These are phyloP conservation scores for Pitta sordida DNA, from an alignment of 2,113 vertebrate genomes.

Conservation along the genomic window DNA sequence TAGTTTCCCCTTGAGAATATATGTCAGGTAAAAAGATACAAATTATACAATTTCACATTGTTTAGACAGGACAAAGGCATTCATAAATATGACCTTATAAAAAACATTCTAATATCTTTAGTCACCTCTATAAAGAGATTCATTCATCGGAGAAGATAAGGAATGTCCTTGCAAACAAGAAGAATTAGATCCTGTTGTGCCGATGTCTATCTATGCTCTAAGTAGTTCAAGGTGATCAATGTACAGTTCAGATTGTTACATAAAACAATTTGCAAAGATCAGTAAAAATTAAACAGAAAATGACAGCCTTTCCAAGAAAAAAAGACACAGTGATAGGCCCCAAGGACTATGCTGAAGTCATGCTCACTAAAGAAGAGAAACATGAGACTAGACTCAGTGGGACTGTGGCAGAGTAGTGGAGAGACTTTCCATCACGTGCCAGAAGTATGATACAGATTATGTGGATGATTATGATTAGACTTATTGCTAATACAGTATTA, in stretches of 20 bases:
- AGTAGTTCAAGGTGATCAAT: slow-evolving; percentile 43
- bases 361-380: neutral
- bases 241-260: neutral
- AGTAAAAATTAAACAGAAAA: slow-evolving; percentile 2
- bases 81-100: slow-evolving; percentile 7
- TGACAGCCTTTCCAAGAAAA: neutral
- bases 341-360: neutral
- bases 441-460: neutral
- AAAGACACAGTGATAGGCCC: neutral
- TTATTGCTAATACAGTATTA: neutral
- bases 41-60: neutral
- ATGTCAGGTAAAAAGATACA: neutral
- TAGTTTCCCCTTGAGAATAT: slow-evolving; percentile 14
- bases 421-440: neutral
- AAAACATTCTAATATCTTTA: slow-evolving; percentile 32
- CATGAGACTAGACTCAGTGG: neutral
- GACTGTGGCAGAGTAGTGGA: neutral
- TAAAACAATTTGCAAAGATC: slow-evolving; percentile 31
- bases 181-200: slow-evolving; percentile 30
- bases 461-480: neutral
- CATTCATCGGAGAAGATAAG: slow-evolving; percentile 23
- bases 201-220: slow-evolving; percentile 7
- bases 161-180: slow-evolving; percentile 33
- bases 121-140: neutral
- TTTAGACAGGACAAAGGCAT: neutral